Evolutionary conservation across 1,140 invertebrate species (phyloP), one percentile per base, ranked within the genome.

Genomic region (Meloidogyne floridensis): DNA sequence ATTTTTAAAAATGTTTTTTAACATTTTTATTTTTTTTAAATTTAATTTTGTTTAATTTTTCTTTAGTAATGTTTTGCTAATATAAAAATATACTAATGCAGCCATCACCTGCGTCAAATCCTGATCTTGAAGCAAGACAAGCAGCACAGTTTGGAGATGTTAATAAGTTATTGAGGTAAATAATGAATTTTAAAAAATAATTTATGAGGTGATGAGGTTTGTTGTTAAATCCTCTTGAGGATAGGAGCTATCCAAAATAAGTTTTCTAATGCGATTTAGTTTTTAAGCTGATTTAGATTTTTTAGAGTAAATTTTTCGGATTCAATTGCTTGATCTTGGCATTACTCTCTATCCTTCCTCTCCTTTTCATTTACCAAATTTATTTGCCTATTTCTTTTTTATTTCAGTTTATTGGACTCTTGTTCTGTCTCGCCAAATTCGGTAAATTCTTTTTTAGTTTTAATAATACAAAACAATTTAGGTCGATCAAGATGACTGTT

Each of bases 401-500:
- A 65, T 65, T 65, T 65, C n/a, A 65, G 59, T n/a, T 65, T 88
- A 5, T 59, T 87, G 18, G 87, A 87, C 59, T 13, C 74, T 42
- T 65, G 56, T 42, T 47, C 65, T 20, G 42, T 80, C 51, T 59
- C 82, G 53, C 56, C 73, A 20, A 80, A 83, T 51, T 56, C 77
- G 47, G 73, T 53, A n/a, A 81, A 71, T 75, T 15, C 9, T 42
- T 77, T 71, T 42, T 15, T 54, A 73, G 32, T 13, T 59, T 4
- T 15, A 59, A n/a, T n/a, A 65, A 18, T 65, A 15, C n/a, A n/a
- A 18, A 65, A 70, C 78, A 32, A 42, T 79, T 43, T n/a, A 79
- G 77, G 73, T 81, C 6, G 92, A 92, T 85, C 81, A 83, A 74
- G 92, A 92, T 84, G 91, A 92, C 86, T 92, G 92, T 83, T 91